These are phyloP conservation scores for Elgonia sp. DNA, from an alignment of 2,888 invertebrate species.

Conservation along the genomic window DNA sequence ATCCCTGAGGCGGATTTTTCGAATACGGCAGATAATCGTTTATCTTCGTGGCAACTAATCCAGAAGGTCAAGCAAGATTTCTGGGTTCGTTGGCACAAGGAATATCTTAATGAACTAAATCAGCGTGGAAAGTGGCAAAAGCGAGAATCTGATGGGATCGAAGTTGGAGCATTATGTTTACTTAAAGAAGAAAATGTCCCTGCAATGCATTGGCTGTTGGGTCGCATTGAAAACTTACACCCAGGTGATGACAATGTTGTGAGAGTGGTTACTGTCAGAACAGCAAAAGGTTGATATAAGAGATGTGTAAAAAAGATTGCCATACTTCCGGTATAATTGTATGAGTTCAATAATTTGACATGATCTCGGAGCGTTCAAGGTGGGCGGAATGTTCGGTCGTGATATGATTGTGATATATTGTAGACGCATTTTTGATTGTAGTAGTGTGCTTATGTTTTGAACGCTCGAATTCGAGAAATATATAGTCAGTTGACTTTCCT, in stretches of 20 bases:
- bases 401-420: neutral
- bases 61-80: neutral
- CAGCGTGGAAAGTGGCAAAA: neutral
- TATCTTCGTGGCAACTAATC: neutral
- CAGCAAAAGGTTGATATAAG: neutral
- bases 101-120: neutral
- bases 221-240: neutral
- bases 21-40: neutral
- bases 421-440: neutral
- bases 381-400: neutral
- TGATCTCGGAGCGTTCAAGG: neutral
- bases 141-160: neutral
- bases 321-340: neutral
- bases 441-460: neutral
- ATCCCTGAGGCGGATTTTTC: neutral
- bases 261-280: constrained; percentile 2
- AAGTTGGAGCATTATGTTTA: neutral
- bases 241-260: constrained; percentile 8
- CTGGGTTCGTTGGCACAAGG: neutral
- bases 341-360: neutral
- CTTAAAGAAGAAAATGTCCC: neutral
- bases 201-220: neutral
- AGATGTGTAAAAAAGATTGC: neutral
- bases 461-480: neutral
- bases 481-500: neutral